Evolutionary conservation across 2,888 invertebrate genomes (phyloP).

Genomic region (Drosophila maculinotata): DNA sequence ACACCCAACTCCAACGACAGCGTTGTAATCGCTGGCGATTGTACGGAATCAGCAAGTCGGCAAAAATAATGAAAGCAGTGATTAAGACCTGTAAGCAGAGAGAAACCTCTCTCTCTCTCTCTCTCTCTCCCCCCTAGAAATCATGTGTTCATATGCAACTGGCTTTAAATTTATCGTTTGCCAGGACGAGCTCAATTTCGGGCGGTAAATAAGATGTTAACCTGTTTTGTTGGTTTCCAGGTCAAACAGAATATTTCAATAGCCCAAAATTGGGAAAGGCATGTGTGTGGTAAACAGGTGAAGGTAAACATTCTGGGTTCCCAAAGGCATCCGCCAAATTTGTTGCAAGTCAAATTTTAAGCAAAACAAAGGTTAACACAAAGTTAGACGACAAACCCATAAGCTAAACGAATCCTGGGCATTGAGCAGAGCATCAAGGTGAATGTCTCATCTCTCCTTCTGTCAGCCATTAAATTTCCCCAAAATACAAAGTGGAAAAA

Average conservation of each 20-base stretch:
- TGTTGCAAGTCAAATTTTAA: constrained; percentile 52
- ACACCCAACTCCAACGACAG: constrained; percentile 19
- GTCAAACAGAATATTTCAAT: constrained; percentile 76
- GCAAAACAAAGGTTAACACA: constrained; percentile 43
- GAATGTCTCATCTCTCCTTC: constrained; percentile 9
- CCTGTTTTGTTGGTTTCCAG: constrained; percentile 45
- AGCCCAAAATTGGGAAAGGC: constrained; percentile 45
- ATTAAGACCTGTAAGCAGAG: constrained; percentile 64
- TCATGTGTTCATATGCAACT: constrained; percentile 1
- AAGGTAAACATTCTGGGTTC: constrained; percentile 48
- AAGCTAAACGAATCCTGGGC: constrained; percentile 7
- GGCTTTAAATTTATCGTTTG: constrained; percentile 19
- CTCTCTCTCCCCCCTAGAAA: not conserved
- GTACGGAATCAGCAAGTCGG: constrained; percentile 77
- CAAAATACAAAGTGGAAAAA: constrained; percentile 70
- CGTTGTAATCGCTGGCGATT: constrained; percentile 79
- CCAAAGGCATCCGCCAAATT: constrained; percentile 57
- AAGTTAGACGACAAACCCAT: no score
- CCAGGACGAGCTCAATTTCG: not conserved
- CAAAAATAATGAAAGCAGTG: constrained; percentile 70
- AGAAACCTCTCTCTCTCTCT: not conserved
- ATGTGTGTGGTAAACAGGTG: constrained; percentile 53
- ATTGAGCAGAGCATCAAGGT: not conserved
- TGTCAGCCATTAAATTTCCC: constrained; percentile 74
- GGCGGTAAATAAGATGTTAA: constrained; percentile 22